These are phyloP conservation scores for Apogon talboti DNA, from an alignment of 2,797 vertebrate species.

Conservation along the genomic window DNA sequence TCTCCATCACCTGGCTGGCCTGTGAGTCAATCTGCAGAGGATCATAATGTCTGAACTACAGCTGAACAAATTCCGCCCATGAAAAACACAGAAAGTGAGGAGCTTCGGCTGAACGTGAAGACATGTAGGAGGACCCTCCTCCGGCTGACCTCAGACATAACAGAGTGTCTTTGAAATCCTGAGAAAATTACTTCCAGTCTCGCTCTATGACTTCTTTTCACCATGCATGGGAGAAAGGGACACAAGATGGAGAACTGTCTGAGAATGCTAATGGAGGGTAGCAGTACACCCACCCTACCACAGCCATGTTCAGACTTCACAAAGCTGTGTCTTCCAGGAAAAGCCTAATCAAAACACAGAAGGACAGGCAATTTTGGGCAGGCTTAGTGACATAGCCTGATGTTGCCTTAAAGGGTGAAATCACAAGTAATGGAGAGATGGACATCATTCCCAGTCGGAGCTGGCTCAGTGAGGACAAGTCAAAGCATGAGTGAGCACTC, in stretches of 20 bases:
- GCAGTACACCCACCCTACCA: constrained; percentile 53
- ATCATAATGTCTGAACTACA: constrained; percentile 49
- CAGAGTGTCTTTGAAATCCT: constrained; percentile 59
- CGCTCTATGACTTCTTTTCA: constrained; percentile 46
- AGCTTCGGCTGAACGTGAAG: constrained; percentile 40
- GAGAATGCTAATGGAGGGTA: constrained; percentile 67
- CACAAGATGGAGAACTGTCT: constrained; percentile 57
- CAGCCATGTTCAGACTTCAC: constrained; percentile 54
- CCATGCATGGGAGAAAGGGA: constrained; percentile 38
- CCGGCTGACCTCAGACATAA: constrained; percentile 67
- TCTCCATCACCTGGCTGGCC: constrained; percentile 75
- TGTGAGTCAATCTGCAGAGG: constrained; percentile 56
- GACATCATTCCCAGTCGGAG: constrained; percentile 39
- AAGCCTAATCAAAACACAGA: constrained; percentile 63
- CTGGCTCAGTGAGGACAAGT: constrained; percentile 20
- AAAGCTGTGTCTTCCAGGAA: constrained; percentile 47
- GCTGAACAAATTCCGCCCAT: constrained; percentile 44
- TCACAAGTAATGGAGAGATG: constrained; percentile 66
- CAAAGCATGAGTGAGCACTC: constrained; percentile 35
- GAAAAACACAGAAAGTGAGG: constrained; percentile 47
- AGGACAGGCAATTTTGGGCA: constrained; percentile 56
- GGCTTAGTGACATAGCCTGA: constrained; percentile 45
- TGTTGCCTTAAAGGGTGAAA: constrained; percentile 81
- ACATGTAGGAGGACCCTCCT: constrained; percentile 38
- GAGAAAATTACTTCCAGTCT: constrained; percentile 66